phyloP scores from a whole-genome alignment of 1,140 invertebrate species.

The Drosophila kepulauana region DNA sequence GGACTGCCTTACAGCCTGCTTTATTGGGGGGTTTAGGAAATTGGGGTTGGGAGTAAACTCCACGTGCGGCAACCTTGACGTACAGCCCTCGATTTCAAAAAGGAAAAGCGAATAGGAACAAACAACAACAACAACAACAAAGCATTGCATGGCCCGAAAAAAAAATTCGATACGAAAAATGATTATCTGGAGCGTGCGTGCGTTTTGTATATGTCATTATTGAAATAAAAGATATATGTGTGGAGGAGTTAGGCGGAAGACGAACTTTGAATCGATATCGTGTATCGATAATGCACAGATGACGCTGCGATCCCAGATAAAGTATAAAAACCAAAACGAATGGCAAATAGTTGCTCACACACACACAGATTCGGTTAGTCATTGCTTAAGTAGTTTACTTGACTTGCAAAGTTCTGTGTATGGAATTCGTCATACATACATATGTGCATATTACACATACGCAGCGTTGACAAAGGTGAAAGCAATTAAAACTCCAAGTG shows the following conservation, averaged over 20 bases:
- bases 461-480: slow-evolving; percentile 25
- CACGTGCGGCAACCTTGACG: slow-evolving; percentile 50
- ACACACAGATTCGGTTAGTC: slow-evolving; percentile 18
- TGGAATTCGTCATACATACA: slow-evolving; percentile 12
- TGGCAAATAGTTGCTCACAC: slow-evolving; percentile 2
- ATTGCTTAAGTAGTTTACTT: slow-evolving; percentile 13
- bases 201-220: slow-evolving; percentile 43
- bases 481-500: slow-evolving; percentile 10
- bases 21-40: background rate
- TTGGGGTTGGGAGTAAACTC: slow-evolving; percentile 13
- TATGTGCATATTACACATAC: slow-evolving; percentile 40
- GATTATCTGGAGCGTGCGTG: slow-evolving; percentile 49
- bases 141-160: background rate
- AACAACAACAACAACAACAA: slow-evolving; percentile 2
- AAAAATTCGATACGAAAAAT: slow-evolving; percentile 44
- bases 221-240: slow-evolving; percentile 37
- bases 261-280: slow-evolving; percentile 39
- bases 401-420: background rate
- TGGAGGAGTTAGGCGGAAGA: slow-evolving; percentile 14
- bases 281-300: slow-evolving; percentile 37
- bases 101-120: slow-evolving; percentile 24
- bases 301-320: slow-evolving; percentile 41
- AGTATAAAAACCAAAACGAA: background rate
- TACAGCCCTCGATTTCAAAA: slow-evolving; percentile 21
- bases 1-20: slow-evolving; percentile 24